Conservation (phyloP, 2,888 invertebrate species). For the Mycalesis mineus region DNA sequence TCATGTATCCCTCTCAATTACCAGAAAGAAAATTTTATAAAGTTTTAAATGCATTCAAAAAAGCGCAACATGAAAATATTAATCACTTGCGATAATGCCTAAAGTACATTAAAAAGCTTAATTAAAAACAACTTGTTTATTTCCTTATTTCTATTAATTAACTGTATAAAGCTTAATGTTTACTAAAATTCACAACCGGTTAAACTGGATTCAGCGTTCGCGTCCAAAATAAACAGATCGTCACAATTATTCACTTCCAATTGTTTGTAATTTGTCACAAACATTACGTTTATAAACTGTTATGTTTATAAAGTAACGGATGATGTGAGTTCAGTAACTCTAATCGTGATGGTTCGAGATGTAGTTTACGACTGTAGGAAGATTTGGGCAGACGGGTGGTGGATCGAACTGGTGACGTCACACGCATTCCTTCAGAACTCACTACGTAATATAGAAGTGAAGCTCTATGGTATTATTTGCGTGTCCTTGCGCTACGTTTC, state of each 20-base stretch:
- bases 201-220: conserved; percentile 5
- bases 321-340: conserved; percentile 47
- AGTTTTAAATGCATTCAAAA: too few species aligned
- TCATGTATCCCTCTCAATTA: too few species aligned
- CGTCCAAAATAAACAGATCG: neutral
- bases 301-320: too few species aligned
- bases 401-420: conserved; percentile 27
- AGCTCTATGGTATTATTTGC: neutral
- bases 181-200: conserved; percentile 6
- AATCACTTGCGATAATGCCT: too few species aligned
- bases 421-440: conserved; percentile 7
- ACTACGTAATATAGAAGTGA: neutral
- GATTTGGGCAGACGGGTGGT: conserved; percentile 8
- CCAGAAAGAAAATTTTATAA: too few species aligned
- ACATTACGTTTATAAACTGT: neutral
- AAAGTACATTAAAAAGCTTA: too few species aligned
- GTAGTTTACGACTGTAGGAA: neutral
- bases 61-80: too few species aligned
- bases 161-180: neutral
- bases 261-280: conserved; percentile 4
- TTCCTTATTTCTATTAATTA: too few species aligned
- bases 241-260: conserved; percentile 9
- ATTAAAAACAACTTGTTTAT: too few species aligned
- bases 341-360: conserved; percentile 33
- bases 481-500: neutral